Evolutionary conservation across 2,113 vertebrate genomes (phyloP).

Genomic region (Menidia beryllina): DNA sequence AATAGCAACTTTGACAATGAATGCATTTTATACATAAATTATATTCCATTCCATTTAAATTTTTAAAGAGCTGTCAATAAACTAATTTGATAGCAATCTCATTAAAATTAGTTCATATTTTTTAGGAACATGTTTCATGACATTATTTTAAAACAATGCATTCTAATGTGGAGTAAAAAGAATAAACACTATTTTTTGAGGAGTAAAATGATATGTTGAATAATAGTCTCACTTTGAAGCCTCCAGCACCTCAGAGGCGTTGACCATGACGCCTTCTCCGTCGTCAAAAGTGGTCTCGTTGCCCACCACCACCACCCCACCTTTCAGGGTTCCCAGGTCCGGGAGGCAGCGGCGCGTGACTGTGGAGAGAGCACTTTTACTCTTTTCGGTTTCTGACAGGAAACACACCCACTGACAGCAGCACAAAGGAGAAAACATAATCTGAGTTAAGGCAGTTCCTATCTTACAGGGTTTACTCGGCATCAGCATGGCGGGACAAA

Average conservation of each 20-base stretch:
- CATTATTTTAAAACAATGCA: no score
- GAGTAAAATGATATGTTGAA: neutral
- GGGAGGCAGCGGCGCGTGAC: slow-evolving; percentile 92
- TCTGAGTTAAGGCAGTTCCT: neutral
- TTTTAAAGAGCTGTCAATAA: no score
- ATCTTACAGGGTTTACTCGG: slow-evolving; percentile 90
- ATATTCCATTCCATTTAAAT: no score
- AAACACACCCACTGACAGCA: neutral
- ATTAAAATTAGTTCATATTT: no score
- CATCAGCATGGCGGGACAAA: slow-evolving; percentile 88
- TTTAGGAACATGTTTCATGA: no score
- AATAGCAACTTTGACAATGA: no score
- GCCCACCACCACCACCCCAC: slow-evolving; percentile 86
- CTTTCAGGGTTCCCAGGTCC: slow-evolving; percentile 80
- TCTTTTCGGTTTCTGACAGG: neutral
- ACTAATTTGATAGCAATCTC: no score
- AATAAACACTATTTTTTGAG: no score
- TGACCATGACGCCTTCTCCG: slow-evolving; percentile 69
- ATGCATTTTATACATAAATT: no score
- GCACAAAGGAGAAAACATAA: neutral
- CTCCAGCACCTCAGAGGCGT: slow-evolving; percentile 88
- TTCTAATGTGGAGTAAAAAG: no score
- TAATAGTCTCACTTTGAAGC: slow-evolving; percentile 88
- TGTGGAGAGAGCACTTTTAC: slow-evolving; percentile 55
- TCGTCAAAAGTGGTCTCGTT: slow-evolving; percentile 85